Evolutionary conservation across 2,888 invertebrate species (phyloP).

Genomic region (Branchipolynoe longqiensis): DNA sequence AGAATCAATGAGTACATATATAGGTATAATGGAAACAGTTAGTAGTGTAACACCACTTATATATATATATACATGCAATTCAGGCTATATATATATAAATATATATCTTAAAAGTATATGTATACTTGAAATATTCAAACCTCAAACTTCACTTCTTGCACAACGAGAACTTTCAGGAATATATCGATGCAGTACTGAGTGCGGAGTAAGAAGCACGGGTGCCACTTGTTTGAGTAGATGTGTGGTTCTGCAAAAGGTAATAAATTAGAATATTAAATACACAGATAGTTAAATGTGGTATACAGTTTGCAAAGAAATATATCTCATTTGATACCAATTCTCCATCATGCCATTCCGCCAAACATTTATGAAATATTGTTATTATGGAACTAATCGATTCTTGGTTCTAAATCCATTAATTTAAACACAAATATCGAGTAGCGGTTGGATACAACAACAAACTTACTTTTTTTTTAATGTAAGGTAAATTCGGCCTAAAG

Average conservation of each 20-base stretch:
- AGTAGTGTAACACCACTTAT: not conserved
- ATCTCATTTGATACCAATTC: too few relatives aligned
- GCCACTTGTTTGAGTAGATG: not conserved
- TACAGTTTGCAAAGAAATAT: too few relatives aligned
- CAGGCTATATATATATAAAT: slow-evolving; percentile 8
- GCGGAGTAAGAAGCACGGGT: not conserved
- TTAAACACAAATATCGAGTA: too few relatives aligned
- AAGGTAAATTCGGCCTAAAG: too few relatives aligned
- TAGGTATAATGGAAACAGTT: not conserved
- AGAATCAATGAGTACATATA: slow-evolving; percentile 18
- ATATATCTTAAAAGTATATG: not conserved
- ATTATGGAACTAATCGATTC: too few relatives aligned
- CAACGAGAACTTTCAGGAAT: slow-evolving; percentile 26
- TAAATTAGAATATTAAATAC: too few relatives aligned
- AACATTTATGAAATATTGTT: too few relatives aligned
- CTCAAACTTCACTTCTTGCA: not conserved
- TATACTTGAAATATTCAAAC: slow-evolving; percentile 13
- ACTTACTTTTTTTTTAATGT: too few relatives aligned
- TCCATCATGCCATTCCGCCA: too few relatives aligned
- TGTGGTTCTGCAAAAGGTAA: not conserved
- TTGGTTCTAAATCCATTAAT: too few relatives aligned
- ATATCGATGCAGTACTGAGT: not conserved
- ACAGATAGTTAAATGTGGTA: too few relatives aligned
- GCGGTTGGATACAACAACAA: too few relatives aligned
- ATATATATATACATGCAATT: not conserved